A percentile compares a stretch with the other conserved stretches of the same genome.
Evolutionary conservation across 2,888 invertebrate genomes (phyloP).

Genomic region (Plebejus melissa): DNA sequence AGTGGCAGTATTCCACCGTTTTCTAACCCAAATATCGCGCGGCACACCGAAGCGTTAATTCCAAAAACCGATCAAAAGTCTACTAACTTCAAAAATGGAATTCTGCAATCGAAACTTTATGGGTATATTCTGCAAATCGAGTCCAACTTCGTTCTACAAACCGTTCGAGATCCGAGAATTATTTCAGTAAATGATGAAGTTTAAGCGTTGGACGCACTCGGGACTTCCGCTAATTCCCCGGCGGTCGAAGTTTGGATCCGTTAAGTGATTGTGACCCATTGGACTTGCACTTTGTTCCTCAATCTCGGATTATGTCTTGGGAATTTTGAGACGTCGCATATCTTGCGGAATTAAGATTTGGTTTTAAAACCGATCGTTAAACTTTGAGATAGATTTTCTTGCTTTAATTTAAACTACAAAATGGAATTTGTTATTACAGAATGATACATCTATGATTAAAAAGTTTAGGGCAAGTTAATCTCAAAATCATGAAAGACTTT

Average conservation of each 20-base stretch:
- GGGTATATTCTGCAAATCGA: background rate
- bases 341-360: background rate
- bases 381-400: background rate
- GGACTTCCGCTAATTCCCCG: background rate
- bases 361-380: background rate
- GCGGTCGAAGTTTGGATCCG: slow-evolving; percentile 2
- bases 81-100: background rate
- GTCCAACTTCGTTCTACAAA: background rate
- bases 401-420: background rate
- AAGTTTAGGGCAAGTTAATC: too few relatives aligned
- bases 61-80: background rate
- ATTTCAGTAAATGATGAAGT: slow-evolving; percentile 11
- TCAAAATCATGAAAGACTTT: too few relatives aligned
- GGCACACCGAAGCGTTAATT: background rate
- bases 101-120: background rate
- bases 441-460: too few relatives aligned
- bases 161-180: slow-evolving; percentile 5
- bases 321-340: slow-evolving; percentile 1
- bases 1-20: background rate
- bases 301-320: slow-evolving; percentile 9
- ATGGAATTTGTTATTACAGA: too few relatives aligned
- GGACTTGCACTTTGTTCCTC: slow-evolving; percentile 14
- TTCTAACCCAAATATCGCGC: background rate
- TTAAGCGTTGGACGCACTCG: slow-evolving; percentile 7
- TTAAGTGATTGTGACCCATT: slow-evolving; percentile 18